These are phyloP conservation scores for Azorinus chamasolen DNA, from an alignment of 2,888 invertebrate species.

Conservation along the genomic window DNA sequence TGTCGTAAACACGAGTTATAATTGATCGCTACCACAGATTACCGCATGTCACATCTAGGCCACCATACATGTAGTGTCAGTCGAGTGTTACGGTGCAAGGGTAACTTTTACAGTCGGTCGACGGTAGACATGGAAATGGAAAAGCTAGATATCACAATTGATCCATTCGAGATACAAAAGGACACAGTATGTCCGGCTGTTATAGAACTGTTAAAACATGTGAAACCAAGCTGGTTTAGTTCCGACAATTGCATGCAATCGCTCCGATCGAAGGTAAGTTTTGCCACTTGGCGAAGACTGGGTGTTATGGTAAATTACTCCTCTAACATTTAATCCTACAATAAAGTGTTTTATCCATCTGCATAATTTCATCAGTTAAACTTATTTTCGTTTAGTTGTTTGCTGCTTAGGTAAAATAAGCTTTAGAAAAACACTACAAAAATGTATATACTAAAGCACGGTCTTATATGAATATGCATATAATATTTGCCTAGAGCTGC, in stretches of 20 bases:
- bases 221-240: slow-evolving; percentile 91
- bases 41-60: no score
- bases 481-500: no score
- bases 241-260: slow-evolving; percentile 58
- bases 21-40: no score
- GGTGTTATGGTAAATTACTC: background rate
- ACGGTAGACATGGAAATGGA: slow-evolving; percentile 8
- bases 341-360: background rate
- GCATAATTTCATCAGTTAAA: background rate
- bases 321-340: no score
- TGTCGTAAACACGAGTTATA: no score
- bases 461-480: no score
- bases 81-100: no score
- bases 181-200: slow-evolving; percentile 88
- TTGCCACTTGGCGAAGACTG: background rate
- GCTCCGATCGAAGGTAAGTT: slow-evolving; percentile 41
- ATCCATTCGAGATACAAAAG: slow-evolving; percentile 90
- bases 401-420: background rate
- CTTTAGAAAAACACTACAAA: background rate
- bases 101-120: no score
- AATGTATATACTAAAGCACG: no score
- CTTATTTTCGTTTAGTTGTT: background rate
- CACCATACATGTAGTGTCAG: no score
- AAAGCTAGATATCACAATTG: slow-evolving; percentile 87
- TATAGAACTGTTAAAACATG: slow-evolving; percentile 89